Evolutionary conservation across 2,113 vertebrate species (phyloP).

Genomic region (Trinectes maculatus): DNA sequence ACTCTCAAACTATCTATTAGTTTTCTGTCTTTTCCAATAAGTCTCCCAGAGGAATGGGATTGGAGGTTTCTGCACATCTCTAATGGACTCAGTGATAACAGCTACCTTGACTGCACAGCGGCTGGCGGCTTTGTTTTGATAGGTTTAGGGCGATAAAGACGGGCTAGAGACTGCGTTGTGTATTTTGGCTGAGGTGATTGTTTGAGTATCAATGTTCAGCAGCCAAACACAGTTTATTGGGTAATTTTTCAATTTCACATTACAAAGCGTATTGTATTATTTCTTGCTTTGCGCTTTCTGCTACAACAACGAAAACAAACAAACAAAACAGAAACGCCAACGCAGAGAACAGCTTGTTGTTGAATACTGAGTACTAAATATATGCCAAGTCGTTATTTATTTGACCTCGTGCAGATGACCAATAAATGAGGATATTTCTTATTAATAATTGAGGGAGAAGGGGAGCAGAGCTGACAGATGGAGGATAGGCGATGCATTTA

Average conservation of each 20-base stretch:
- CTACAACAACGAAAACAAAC: not conserved
- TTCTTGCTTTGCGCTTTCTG: not conserved
- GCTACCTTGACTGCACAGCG: slow-evolving; percentile 29
- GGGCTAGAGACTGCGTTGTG: slow-evolving; percentile 3
- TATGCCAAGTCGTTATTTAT: slow-evolving; percentile 34
- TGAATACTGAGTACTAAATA: not conserved
- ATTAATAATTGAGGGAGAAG: slow-evolving; percentile 62
- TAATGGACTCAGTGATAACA: slow-evolving; percentile 69
- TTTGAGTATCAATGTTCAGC: slow-evolving; percentile 18
- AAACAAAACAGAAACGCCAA: not conserved
- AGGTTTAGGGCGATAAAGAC: slow-evolving; percentile 45
- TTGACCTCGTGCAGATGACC: slow-evolving; percentile 48
- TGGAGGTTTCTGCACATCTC: slow-evolving; percentile 49
- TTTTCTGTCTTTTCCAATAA: slow-evolving; percentile 57
- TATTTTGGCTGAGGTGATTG: slow-evolving; percentile 25
- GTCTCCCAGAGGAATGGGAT: slow-evolving; percentile 47
- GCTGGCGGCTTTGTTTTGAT: slow-evolving; percentile 57
- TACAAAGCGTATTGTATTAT: slow-evolving; percentile 18
- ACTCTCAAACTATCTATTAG: slow-evolving; percentile 53
- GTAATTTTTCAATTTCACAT: slow-evolving; percentile 29
- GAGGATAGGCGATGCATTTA: slow-evolving; percentile 52
- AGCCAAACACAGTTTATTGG: slow-evolving; percentile 1
- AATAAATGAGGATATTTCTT: slow-evolving; percentile 38
- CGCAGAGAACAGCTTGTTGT: not conserved
- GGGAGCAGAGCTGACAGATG: slow-evolving; percentile 63